Conservation (phyloP, 64 coral and sea anemone species). For the Montipora sp. region DNA sequence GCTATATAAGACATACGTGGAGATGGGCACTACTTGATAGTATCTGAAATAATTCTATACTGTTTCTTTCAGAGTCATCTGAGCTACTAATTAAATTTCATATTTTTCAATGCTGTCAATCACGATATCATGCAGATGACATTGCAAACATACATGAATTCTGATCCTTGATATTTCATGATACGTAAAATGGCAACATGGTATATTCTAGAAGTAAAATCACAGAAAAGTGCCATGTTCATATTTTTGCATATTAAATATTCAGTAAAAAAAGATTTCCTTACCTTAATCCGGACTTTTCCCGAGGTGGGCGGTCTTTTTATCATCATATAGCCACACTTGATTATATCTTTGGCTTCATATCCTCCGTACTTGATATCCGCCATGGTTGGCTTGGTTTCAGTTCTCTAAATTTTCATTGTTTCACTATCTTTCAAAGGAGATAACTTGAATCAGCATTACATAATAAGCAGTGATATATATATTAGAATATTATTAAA, state of each 20-base stretch:
- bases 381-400: constrained; percentile 23
- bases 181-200: too few relatives aligned
- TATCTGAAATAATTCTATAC: too few relatives aligned
- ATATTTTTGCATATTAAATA: neutral
- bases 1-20: too few relatives aligned
- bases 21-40: too few relatives aligned
- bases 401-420: neutral
- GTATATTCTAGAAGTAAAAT: neutral
- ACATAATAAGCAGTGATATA: too few relatives aligned
- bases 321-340: constrained; percentile 83
- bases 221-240: neutral
- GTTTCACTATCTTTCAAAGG: neutral
- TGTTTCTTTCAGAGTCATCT: too few relatives aligned
- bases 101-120: too few relatives aligned
- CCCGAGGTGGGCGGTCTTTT: constrained; percentile 76
- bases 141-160: too few relatives aligned
- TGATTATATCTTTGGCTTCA: constrained; percentile 55
- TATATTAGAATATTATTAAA: too few relatives aligned
- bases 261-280: neutral
- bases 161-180: too few relatives aligned
- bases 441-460: neutral
- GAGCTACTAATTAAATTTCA: too few relatives aligned
- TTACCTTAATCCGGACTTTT: constrained; percentile 83
- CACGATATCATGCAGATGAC: too few relatives aligned
- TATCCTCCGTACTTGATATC: neutral